These are phyloP conservation scores for Acrobasis consociella DNA, from an alignment of 2,888 invertebrate genomes.

Conservation along the genomic window DNA sequence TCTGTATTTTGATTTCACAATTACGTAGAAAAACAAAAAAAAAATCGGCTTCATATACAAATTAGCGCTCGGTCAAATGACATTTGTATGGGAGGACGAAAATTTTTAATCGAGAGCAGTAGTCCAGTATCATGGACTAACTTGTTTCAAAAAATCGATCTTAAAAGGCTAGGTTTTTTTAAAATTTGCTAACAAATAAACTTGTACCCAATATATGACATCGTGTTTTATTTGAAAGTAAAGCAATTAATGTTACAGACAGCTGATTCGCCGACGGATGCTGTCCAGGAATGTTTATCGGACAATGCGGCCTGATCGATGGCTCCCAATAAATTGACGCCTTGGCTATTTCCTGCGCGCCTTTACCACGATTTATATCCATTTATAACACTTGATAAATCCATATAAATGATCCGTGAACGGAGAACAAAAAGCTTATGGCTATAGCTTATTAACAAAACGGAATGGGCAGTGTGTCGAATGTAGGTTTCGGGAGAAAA, in stretches of 20 bases:
- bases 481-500: too few species aligned
- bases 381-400: neutral
- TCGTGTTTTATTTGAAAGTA: slow-evolving; percentile 2
- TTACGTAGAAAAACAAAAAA: too few species aligned
- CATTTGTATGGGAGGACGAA: too few species aligned
- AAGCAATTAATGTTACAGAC: slow-evolving; percentile 2
- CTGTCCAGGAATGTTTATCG: slow-evolving; percentile 7
- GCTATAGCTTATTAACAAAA: too few species aligned
- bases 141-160: too few species aligned
- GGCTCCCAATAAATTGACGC: slow-evolving; percentile 15
- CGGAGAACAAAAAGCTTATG: neutral
- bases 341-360: slow-evolving; percentile 27
- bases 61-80: too few species aligned
- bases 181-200: too few species aligned
- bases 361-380: slow-evolving; percentile 30
- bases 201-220: neutral
- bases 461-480: too few species aligned
- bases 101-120: too few species aligned
- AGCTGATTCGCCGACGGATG: slow-evolving; percentile 5
- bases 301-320: slow-evolving; percentile 11
- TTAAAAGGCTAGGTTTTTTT: too few species aligned
- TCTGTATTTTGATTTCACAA: neutral
- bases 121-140: too few species aligned
- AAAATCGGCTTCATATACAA: too few species aligned
- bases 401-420: neutral